A percentile compares a stretch with the other conserved stretches of the same genome.
phyloP scores from a whole-genome alignment of 2,797 vertebrate species.

The Cynodonichthys magdalenae region DNA sequence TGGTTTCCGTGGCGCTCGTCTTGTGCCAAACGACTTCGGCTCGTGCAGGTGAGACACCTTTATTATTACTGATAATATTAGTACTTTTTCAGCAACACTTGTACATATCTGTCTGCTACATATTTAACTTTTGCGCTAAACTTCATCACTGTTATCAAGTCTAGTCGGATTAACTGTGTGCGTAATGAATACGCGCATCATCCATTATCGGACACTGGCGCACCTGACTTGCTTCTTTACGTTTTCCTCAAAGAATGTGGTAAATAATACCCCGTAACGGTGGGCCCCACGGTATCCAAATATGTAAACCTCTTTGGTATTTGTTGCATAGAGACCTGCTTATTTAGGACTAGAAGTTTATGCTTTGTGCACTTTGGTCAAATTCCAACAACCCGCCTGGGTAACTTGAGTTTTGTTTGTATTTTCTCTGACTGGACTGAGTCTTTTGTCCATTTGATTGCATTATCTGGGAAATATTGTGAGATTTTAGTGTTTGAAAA shows the following conservation, averaged over 20 bases:
- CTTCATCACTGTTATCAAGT: not conserved
- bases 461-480: not conserved
- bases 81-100: not conserved
- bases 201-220: conserved; percentile 19
- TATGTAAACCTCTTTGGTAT: not conserved
- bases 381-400: not conserved
- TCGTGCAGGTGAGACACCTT: conserved; percentile 77
- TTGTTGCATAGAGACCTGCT: not conserved
- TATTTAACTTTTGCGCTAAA: not conserved
- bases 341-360: not conserved
- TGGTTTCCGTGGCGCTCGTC: conserved; percentile 70
- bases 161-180: not conserved
- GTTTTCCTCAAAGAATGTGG: conserved; percentile 3
- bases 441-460: not conserved
- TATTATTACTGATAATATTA: not conserved
- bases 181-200: conserved; percentile 11
- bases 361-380: conserved; percentile 5
- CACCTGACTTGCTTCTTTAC: conserved; percentile 39
- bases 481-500: not conserved
- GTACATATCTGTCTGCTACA: rapidly evolving
- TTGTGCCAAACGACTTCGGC: conserved; percentile 72
- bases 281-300: not conserved
- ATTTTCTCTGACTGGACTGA: not conserved
- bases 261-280: not conserved
- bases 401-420: not conserved